A percentile compares a stretch with the other conserved stretches of the same genome.
phyloP scores from a whole-genome alignment of 2,888 invertebrate species.

The Salpingus planirostris region DNA sequence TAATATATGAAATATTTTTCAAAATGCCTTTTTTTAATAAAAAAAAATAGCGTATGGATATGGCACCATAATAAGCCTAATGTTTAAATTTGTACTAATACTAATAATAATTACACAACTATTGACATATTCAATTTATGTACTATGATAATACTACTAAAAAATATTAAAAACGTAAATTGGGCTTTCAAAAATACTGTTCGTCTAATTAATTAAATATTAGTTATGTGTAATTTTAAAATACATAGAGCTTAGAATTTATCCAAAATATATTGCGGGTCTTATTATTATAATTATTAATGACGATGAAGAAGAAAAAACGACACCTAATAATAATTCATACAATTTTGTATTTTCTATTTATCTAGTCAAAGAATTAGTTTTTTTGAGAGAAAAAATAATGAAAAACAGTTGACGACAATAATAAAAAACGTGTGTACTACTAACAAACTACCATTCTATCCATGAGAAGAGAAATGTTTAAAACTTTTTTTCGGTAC shows the following conservation, averaged over 20 bases:
- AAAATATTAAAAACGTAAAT: constrained; percentile 25
- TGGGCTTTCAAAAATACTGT: constrained; percentile 31
- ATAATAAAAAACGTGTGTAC: constrained; percentile 22
- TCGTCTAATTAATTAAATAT: constrained; percentile 25
- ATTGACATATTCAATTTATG: constrained; percentile 26
- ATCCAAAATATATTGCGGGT: constrained; percentile 23
- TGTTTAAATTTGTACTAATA: constrained; percentile 24
- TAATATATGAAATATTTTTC: constrained; percentile 37
- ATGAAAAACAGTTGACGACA: constrained; percentile 26
- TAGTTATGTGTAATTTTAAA: too few relatives aligned
- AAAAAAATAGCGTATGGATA: constrained; percentile 18
- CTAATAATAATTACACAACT: too few relatives aligned
- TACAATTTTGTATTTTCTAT: too few relatives aligned
- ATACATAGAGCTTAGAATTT: constrained; percentile 16
- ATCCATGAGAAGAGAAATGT: too few relatives aligned
- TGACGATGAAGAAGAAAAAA: too few relatives aligned
- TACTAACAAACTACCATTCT: too few relatives aligned
- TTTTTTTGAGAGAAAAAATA: constrained; percentile 16
- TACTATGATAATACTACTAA: constrained; percentile 6
- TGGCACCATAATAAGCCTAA: constrained; percentile 20
- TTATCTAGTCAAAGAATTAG: constrained; percentile 30
- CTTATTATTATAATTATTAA: constrained; percentile 14
- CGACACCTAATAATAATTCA: constrained; percentile 13
- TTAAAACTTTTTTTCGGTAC: constrained; percentile 25
- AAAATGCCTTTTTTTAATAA: constrained; percentile 36